These are phyloP conservation scores for Trichomalopsis sarcophagae DNA, from an alignment of 1,140 invertebrate species.

Conservation along the genomic window DNA sequence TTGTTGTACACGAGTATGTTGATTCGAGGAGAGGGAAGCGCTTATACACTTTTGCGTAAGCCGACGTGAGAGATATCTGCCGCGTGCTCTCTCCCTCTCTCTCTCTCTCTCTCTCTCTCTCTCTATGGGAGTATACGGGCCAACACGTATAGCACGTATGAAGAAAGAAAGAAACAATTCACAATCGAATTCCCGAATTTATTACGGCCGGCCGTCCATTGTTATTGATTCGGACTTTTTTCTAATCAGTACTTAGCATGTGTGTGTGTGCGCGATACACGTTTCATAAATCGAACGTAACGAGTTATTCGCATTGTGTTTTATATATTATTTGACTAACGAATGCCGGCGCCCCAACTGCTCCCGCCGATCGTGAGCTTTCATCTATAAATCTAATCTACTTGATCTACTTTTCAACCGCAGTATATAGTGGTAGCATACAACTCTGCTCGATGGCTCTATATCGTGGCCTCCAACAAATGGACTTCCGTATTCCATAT, in stretches of 20 bases:
- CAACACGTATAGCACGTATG: neutral
- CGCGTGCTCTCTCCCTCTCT: neutral
- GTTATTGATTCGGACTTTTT: constrained; percentile 29
- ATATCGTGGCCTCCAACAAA: neutral
- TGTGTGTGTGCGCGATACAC: neutral
- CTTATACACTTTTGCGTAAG: neutral
- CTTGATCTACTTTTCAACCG: constrained; percentile 37
- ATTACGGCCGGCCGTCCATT: constrained; percentile 17
- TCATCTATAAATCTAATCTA: constrained; percentile 47
- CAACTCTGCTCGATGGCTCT: neutral
- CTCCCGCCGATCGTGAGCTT: constrained; percentile 38
- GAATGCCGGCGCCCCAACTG: neutral
- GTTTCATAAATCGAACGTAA: constrained; percentile 45
- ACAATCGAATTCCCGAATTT: constrained; percentile 36
- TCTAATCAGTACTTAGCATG: neutral
- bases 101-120: too few relatives aligned
- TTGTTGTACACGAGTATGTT: neutral
- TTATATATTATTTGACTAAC: constrained; percentile 32
- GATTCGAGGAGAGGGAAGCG: neutral
- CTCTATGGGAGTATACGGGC: neutral
- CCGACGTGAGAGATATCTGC: neutral
- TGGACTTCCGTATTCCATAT: constrained; percentile 40
- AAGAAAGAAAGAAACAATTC: constrained; percentile 25
- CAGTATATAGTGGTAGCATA: neutral
- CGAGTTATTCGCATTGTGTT: constrained; percentile 45